Evolutionary conservation across 2,888 invertebrate genomes (phyloP), one percentile per base, ranked within the genome.

Genomic region (Dendrolimus pini): DNA sequence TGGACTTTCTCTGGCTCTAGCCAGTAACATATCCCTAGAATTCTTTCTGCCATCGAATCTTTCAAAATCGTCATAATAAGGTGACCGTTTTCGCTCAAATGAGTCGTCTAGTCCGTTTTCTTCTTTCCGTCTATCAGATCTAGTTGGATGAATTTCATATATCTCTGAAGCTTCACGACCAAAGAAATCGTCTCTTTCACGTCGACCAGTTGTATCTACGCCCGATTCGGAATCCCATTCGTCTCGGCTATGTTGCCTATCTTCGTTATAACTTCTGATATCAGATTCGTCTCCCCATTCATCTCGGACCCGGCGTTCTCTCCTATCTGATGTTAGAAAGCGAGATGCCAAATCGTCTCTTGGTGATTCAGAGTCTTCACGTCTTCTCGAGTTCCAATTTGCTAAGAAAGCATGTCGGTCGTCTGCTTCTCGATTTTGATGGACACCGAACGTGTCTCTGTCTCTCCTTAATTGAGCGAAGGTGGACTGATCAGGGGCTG

Each of bases 401-500:
- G 89, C 91, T 30, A 91, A 71, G 77, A 91, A 91, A 13, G 83
- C 83, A 67, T 90, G 92, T 62, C 93, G 90, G 59, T 92, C 92
- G 47, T 89, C 91, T 1, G 89, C 92, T 61, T 91, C 91, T 71
- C 92, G 85, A 70, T 94, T 94, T 70, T 94, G 94, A 59, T 94
- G 93, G 0, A 94, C 95, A 0, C 95, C 94, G 64, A 94, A 94
- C 0, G 95, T 95, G 67, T 94, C 95, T 41, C 94, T 84, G 67
- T 95, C 94, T 66, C 95, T 93, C 1, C 95, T 90, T 55, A 93
- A 88, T 62, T 94, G 94, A 66, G 95, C 94, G 68, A 94, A 95
- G 1, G 86, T 79, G 0, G 93, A 91, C 91, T 63, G 92, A 93
- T 59, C 91, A 88, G 61, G 92, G 82, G 70, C 92, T 81, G 61